Percentiles rank a stretch among this genome's conserved stretches.
These are phyloP conservation scores for Odontothrips loti DNA, from an alignment of 2,888 invertebrate species.

Conservation along the genomic window DNA sequence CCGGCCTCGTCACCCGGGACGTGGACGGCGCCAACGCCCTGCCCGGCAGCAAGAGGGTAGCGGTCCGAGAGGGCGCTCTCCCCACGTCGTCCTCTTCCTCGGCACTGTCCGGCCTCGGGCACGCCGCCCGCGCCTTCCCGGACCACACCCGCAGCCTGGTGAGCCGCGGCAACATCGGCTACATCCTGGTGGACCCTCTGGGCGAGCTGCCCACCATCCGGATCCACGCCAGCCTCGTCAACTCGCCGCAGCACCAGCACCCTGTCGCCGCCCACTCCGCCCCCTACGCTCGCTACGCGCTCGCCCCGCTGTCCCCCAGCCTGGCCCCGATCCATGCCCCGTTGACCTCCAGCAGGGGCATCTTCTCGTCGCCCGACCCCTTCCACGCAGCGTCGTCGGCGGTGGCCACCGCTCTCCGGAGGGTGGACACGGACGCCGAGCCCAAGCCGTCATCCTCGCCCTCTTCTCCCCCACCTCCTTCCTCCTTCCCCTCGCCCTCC, in stretches of 20 bases:
- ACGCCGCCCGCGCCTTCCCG: slow-evolving; percentile 10
- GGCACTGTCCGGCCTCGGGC: background rate
- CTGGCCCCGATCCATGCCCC: background rate
- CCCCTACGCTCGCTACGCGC: background rate
- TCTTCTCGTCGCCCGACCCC: background rate
- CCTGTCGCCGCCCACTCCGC: background rate
- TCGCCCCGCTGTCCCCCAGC: slow-evolving; percentile 12
- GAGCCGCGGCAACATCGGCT: slow-evolving; percentile 18
- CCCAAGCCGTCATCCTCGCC: background rate
- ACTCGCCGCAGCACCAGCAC: background rate
- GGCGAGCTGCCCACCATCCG: slow-evolving; percentile 21
- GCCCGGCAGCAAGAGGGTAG: background rate
- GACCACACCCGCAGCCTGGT: slow-evolving; percentile 18
- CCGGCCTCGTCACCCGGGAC: slow-evolving; percentile 9
- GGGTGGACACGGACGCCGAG: background rate
- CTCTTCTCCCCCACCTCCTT: background rate
- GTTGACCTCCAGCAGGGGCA: background rate
- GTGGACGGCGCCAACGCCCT: background rate
- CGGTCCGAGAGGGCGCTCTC: too few relatives aligned
- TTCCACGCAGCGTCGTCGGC: background rate
- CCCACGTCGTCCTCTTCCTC: too few relatives aligned
- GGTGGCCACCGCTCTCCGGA: background rate
- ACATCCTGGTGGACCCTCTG: slow-evolving; percentile 20
- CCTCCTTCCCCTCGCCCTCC: background rate
- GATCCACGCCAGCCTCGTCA: slow-evolving; percentile 21